Base-by-base conservation (phyloP, 2,888 invertebrate species). In the Tachina lurida region DNA sequence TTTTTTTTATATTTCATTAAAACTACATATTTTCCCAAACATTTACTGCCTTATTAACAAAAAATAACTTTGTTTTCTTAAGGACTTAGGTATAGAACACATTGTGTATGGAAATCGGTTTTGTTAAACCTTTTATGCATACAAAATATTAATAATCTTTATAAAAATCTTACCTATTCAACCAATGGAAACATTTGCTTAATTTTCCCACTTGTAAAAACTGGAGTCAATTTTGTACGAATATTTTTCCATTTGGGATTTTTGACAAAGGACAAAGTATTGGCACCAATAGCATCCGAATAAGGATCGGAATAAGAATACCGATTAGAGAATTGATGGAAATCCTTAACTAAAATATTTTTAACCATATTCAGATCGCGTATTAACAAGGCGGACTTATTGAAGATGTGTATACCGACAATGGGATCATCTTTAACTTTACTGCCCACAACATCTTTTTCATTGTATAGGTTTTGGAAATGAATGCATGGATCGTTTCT, bases 321-420 rank as follows among this genome's bases (percentile, higher is more conserved):
- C 77, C 93, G 91, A 83, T 93, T 91, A 1, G 89, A 76, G 76
- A 94, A 94, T 49, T 89, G 89, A 75, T 90, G 90, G 54, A 93
- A 93, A 78, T 94, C 93, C 60, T 93, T 93, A 2, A 94, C 90
- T 71, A 94, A 87, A 7, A 94, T 84, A 5, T 90, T 88, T 87
- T 94, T 94, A 1, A 93, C 85, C 2, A 94, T 80, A 3, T 93
- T 93, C 0, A 92, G 90, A 87, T 94, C 93, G 4, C 91, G 90
- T 0, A 93, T 76, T 2, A 94, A 10, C 3, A 94, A 19, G 0
- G 89, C 89, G 0, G 94, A 93, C 5, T 91, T 91, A 86, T 93
- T 90, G 19, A 93, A 89, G 2, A 93, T 84, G 90, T 90, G 88
- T 83, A 93, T 63, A 83, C 94, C 90, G 81, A 90, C 84, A 73